Conservation (phyloP, 2,113 vertebrate genomes). For the Ciconia maguari region DNA sequence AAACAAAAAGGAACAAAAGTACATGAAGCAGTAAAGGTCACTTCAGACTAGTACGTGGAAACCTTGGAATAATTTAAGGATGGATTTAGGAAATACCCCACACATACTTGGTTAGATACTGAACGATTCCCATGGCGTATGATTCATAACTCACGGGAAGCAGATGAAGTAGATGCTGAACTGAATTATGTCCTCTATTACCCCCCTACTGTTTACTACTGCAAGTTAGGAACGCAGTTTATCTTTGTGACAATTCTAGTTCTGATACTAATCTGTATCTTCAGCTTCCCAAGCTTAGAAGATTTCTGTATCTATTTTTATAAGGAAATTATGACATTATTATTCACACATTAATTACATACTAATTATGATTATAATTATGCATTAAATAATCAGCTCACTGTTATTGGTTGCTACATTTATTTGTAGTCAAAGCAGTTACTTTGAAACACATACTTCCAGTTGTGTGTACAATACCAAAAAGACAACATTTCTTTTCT, state of each 20-base stretch:
- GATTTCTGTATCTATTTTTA: not conserved
- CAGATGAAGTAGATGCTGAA: not conserved
- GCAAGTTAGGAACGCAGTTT: not conserved
- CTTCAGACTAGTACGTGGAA: not conserved
- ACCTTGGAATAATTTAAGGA: not conserved
- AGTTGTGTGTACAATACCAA: not conserved
- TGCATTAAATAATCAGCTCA: not conserved
- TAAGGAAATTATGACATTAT: not conserved
- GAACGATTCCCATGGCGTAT: not conserved
- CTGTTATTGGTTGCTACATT: not conserved
- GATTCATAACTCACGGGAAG: slow-evolving; percentile 5
- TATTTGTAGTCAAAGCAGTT: slow-evolving; percentile 33
- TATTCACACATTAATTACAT: slow-evolving; percentile 20
- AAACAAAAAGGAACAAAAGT: not conserved
- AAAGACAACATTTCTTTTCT: not conserved
- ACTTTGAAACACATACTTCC: slow-evolving; percentile 6
- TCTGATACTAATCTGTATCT: not conserved
- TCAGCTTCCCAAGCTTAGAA: not conserved
- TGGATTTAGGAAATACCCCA: not conserved
- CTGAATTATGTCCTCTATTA: slow-evolving; percentile 14
- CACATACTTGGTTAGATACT: not conserved
- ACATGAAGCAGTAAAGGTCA: not conserved
- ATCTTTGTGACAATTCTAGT: not conserved
- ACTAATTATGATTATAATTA: not conserved
- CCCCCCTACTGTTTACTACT: not conserved